Evolutionary conservation across 2,113 vertebrate species (phyloP).

Genomic region (Syngnathus typhle): DNA sequence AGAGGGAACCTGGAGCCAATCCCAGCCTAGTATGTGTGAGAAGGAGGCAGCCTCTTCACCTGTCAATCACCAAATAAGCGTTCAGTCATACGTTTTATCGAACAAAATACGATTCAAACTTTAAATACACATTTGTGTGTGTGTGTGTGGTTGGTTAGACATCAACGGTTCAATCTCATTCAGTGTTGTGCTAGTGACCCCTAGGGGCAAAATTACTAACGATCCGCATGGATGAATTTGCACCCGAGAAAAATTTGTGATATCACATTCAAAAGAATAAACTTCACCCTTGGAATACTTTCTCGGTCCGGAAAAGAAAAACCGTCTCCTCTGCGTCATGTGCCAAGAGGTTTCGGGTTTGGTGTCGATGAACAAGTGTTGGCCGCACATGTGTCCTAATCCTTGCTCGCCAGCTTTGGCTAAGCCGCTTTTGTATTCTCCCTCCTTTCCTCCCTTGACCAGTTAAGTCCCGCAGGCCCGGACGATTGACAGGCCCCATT

Average conservation of each 20-base stretch:
- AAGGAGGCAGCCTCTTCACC: neutral
- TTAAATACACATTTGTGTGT: constrained; percentile 4
- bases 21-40: too few relatives aligned
- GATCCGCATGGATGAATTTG: constrained; percentile 47
- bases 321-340: neutral
- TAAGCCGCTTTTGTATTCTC: constrained; percentile 54
- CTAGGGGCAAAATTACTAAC: constrained; percentile 80
- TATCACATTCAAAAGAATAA: neutral
- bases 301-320: neutral
- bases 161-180: constrained; percentile 25
- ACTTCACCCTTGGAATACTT: neutral
- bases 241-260: constrained; percentile 8
- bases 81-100: neutral
- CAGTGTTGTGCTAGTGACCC: constrained; percentile 93
- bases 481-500: constrained; percentile 94
- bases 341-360: constrained; percentile 71
- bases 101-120: neutral
- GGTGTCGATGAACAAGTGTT: constrained; percentile 88
- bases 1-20: neutral
- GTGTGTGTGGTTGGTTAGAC: constrained; percentile 24
- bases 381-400: constrained; percentile 87
- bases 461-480: constrained; percentile 85
- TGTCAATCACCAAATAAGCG: neutral
- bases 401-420: constrained; percentile 69
- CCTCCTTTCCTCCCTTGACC: constrained; percentile 64